Percentiles rank a stretch among this genome's conserved stretches.
phyloP scores from a whole-genome alignment of 2,888 invertebrate genomes.

The Drosophila nr. perissopoda region DNA sequence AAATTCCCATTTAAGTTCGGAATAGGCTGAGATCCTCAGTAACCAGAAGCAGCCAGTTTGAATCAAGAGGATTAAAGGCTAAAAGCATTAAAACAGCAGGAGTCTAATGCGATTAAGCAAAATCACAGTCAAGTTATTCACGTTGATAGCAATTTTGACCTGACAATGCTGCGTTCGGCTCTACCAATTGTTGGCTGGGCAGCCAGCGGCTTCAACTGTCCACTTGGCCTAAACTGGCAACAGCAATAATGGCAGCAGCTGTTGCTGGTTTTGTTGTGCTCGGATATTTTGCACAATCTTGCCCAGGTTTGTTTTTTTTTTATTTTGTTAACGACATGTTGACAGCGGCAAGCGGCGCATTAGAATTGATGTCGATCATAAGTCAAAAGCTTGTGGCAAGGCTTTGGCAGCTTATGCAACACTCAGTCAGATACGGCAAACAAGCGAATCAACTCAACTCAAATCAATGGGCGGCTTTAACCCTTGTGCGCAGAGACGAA shows the following conservation, averaged over 20 bases:
- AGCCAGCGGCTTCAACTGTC: slow-evolving; percentile 41
- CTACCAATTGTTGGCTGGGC: slow-evolving; percentile 14
- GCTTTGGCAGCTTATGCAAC: slow-evolving; percentile 63
- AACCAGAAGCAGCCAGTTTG: background rate
- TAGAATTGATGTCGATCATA: slow-evolving; percentile 81
- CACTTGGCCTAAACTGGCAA: slow-evolving; percentile 46
- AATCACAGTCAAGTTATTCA: background rate
- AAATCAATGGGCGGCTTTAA: slow-evolving; percentile 58
- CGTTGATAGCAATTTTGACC: background rate
- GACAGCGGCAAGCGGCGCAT: slow-evolving; percentile 77
- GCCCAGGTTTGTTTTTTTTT: slow-evolving; percentile 13
- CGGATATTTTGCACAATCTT: slow-evolving; percentile 42
- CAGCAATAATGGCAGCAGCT: slow-evolving; percentile 20
- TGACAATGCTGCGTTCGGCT: background rate
- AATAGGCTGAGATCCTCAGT: background rate
- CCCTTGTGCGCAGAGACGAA: slow-evolving; percentile 49
- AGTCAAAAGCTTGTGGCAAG: slow-evolving; percentile 77
- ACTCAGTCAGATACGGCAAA: slow-evolving; percentile 28
- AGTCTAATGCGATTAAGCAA: slow-evolving; percentile 2
- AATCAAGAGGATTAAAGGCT: slow-evolving; percentile 4
- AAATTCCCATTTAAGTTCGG: background rate
- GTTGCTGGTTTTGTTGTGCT: slow-evolving; percentile 26
- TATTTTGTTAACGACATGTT: slow-evolving; percentile 75
- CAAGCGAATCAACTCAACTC: slow-evolving; percentile 24
- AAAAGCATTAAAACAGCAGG: slow-evolving; percentile 10